Evolutionary conservation across 2,113 vertebrate genomes (phyloP), one percentile per base, ranked within the genome.

Genomic region (Scortum barcoo): DNA sequence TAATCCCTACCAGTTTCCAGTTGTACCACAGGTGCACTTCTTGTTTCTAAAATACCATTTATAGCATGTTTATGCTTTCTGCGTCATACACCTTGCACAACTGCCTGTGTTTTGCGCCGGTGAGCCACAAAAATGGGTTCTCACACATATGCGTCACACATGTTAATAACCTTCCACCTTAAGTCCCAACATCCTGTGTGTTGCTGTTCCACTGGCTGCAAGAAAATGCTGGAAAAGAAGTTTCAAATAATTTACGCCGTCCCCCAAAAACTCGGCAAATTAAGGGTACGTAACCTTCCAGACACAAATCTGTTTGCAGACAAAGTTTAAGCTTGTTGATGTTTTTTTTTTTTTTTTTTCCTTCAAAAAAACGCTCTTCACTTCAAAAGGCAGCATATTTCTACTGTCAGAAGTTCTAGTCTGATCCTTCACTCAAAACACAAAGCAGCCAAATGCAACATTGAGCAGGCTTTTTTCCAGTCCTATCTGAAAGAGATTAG

Each of bases 391-490:
- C 82, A 81, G 85, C 86, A 68, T 42, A 88, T 89, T 91, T 75
- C 83, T 71, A 51, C 89, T 89, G 84, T 89, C 87, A 88, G 80
- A 90, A 76, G 70, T 88, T 89, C 84, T 30, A 81, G 84, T 84
- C 85, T 89, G 89, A 93, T 87, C 84, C 75, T 78, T 90, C 76
- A 74, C 81, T 88, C 80, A 78, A 83, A 90, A 82, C 80, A 90
- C 84, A 93, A 89, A 89, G 89, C 89, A 78, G 76, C 88, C 87
- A 84, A 90, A 90, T 89, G 91, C 83, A 89, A 92, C 86, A 67
- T 54, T 82, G 91, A 92, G 86, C 90, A 81, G 84, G 76, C 83
- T 79, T 89, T 83, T 36, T 81, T 42, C 70, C 76, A 42, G 69
- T 67, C 69, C 62, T 89, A 89, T 88, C 74, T 86, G 87, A 90